Base-by-base conservation (phyloP, 2,797 vertebrate species). In the Hylomyscus alleni region DNA sequence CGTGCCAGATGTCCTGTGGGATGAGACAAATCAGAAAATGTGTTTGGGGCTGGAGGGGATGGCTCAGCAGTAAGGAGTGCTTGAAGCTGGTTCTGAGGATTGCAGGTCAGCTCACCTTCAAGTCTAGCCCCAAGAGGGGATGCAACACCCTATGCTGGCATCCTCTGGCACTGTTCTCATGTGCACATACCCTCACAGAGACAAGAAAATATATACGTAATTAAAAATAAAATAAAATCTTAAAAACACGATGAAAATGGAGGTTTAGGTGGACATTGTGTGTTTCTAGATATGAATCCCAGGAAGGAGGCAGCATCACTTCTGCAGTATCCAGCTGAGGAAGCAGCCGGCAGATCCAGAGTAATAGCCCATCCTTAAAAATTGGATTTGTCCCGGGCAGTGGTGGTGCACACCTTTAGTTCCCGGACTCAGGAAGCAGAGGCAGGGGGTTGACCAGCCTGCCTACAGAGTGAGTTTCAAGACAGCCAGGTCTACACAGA, bases 1-100 rank as follows among this genome's bases (percentile, higher is more conserved):
- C 78, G 60, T 56, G 91, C 90, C 65, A 91, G 58, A 40, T 83
- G 78, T 40, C 37, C 58, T 34, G 20, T 94, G 87, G 80, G 58
- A 65, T 87, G 58, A 92, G 40, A 22, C 62, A 29, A 40, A 54
- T 87, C n/a, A 72, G 85, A 69, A 87, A 40, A 52, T 72, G 34
- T 73, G 24, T 3, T 40, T 58, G 37, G 50, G 6, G 20, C 69
- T 40, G n/a, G 67, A 73, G 50, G 50, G 47, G 50, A 40, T 29
- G 69, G 69, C 26, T 40, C n/a, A 20, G 24, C 14, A 19, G 67
- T 58, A 31, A 24, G 13, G 52, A 26, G 2, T 20, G 26, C 22
- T 58, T 58, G 52, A 26, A 44, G 52, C 37, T 22, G 4, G 7
- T 20, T 31, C 69, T 7, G 69, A 75, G 26, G 52, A 34, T 15